These are phyloP conservation scores for Salvelinus sp. DNA, from an alignment of 2,113 vertebrate species.

Conservation along the genomic window DNA sequence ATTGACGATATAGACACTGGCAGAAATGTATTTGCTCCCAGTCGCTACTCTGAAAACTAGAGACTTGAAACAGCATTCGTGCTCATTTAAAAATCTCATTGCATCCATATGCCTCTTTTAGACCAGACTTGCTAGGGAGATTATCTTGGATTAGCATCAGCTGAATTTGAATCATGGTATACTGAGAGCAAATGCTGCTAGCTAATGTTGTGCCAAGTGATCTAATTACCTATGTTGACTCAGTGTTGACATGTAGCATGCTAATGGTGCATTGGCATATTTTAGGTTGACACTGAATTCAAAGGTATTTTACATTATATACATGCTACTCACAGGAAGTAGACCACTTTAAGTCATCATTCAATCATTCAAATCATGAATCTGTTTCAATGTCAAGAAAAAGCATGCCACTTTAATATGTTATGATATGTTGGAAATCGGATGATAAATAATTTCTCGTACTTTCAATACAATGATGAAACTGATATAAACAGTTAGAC, in stretches of 20 bases:
- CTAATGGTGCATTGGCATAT: no score
- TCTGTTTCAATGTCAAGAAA: neutral
- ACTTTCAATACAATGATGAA: neutral
- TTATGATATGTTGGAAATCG: neutral
- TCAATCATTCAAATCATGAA: neutral
- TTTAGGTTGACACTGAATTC: no score
- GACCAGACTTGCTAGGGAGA: no score
- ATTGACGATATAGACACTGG: neutral
- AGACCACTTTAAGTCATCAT: no score
- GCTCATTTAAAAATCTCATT: no score
- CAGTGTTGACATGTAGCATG: no score
- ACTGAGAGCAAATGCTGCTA: neutral
- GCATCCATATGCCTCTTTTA: no score
- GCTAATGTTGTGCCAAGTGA: neutral
- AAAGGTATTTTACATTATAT: no score
- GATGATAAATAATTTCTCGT: neutral
- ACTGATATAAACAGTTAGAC: no score
- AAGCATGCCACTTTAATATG: neutral
- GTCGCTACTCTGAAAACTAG: neutral
- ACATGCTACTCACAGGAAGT: no score
- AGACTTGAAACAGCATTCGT: neutral
- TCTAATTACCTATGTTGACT: slow-evolving; percentile 24
- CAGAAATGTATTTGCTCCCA: neutral
- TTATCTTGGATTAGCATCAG: no score
- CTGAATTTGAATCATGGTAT: neutral